These are phyloP conservation scores for Eidolon helvum DNA, from an alignment of 2,113 vertebrate genomes.

Conservation along the genomic window DNA sequence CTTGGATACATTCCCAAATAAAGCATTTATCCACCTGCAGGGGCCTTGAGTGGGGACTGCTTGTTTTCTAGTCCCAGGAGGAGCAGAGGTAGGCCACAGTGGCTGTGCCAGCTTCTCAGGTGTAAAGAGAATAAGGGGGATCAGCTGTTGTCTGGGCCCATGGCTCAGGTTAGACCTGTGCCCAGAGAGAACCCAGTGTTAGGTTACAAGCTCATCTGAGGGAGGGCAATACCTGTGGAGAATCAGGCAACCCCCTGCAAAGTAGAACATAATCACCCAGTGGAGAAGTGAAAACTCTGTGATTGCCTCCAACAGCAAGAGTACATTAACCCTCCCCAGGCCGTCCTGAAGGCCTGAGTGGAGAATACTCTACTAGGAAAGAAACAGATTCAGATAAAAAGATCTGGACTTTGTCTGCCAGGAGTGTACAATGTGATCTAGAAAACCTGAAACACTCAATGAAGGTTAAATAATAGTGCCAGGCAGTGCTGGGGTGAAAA, in stretches of 20 bases:
- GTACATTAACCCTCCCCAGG: not conserved
- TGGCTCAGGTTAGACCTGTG: not conserved
- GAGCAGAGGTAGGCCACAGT: not conserved
- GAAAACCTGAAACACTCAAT: not conserved
- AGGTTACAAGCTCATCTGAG: not conserved
- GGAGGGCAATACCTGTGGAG: not conserved
- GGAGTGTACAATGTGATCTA: not conserved
- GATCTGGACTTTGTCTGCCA: not conserved
- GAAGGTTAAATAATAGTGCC: not conserved
- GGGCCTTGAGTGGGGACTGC: not conserved
- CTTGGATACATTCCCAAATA: not conserved
- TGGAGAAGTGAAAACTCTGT: not conserved
- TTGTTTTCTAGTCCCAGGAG: not conserved
- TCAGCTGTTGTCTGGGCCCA: not conserved
- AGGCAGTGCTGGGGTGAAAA: not conserved
- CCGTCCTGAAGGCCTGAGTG: not conserved
- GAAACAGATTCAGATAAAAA: not conserved
- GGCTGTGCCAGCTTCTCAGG: not conserved
- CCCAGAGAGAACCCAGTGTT: not conserved
- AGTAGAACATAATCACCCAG: not conserved
- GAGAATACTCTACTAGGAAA: not conserved
- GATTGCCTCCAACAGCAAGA: not conserved
- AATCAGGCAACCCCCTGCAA: not conserved
- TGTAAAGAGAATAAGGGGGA: not conserved
- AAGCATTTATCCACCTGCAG: not conserved